These are phyloP conservation scores for Python bivittatus DNA, from an alignment of 2,113 vertebrate genomes.

Conservation along the genomic window DNA sequence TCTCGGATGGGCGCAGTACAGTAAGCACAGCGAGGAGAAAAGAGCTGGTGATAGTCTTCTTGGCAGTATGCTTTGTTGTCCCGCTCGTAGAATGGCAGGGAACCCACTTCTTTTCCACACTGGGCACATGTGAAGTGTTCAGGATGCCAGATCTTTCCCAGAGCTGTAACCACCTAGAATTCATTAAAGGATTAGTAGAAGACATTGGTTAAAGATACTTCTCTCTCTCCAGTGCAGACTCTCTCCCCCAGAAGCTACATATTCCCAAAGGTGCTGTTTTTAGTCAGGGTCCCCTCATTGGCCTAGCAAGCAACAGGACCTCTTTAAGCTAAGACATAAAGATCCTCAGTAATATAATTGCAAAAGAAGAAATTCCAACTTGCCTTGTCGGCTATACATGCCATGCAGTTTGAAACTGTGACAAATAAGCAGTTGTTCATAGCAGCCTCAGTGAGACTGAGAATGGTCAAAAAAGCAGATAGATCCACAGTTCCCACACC, in stretches of 20 bases:
- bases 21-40: slow-evolving; percentile 86
- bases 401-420: background rate
- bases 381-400: background rate
- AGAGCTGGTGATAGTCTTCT: slow-evolving; percentile 84
- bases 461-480: background rate
- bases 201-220: background rate
- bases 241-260: background rate
- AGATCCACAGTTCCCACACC: accelerated
- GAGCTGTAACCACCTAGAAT: slow-evolving; percentile 81
- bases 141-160: slow-evolving; percentile 86
- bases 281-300: background rate
- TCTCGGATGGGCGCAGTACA: slow-evolving; percentile 81
- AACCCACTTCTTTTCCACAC: slow-evolving; percentile 80
- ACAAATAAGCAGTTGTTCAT: background rate
- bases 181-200: background rate
- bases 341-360: background rate
- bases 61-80: slow-evolving; percentile 80
- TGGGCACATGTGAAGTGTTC: slow-evolving; percentile 85
- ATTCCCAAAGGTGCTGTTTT: background rate
- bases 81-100: slow-evolving; percentile 82
- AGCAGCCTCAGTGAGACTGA: background rate
- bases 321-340: background rate
- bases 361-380: background rate
- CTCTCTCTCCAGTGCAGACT: accelerated
- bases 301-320: background rate